Evolutionary conservation across 2,113 vertebrate species (phyloP).

Genomic region (Amblyornis subalaris): DNA sequence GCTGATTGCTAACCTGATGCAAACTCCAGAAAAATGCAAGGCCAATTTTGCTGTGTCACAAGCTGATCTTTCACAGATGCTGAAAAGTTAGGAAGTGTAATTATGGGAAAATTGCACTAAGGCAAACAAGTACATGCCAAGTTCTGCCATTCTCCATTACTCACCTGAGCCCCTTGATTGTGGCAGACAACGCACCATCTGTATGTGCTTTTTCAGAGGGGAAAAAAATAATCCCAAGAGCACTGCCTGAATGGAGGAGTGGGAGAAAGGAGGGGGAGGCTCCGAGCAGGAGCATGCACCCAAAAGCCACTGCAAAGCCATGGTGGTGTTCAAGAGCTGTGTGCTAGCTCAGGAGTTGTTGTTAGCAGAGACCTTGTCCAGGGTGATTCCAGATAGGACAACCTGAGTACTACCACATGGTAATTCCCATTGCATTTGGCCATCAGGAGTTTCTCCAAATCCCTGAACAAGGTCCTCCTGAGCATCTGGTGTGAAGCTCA

Average conservation of each 20-base stretch:
- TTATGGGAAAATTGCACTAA: constrained; percentile 79
- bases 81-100: constrained; percentile 79
- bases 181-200: constrained; percentile 81
- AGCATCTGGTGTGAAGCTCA: accelerated
- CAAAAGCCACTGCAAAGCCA: background rate
- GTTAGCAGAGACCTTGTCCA: background rate
- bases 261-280: background rate
- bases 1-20: background rate
- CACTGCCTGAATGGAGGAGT: background rate
- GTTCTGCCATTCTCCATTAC: constrained; percentile 81
- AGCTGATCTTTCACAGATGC: constrained; percentile 86
- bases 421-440: background rate
- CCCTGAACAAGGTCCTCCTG: background rate
- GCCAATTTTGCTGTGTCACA: constrained; percentile 71
- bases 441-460: background rate
- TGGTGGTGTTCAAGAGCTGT: background rate
- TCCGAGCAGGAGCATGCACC: background rate
- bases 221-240: background rate
- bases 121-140: constrained; percentile 78
- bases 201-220: constrained; percentile 77
- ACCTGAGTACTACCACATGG: background rate
- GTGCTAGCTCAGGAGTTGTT: accelerated
- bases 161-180: constrained; percentile 86
- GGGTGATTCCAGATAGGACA: background rate
- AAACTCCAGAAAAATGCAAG: background rate